Conservation (phyloP, 2,113 vertebrate species). For the Hemichromis elongatus region DNA sequence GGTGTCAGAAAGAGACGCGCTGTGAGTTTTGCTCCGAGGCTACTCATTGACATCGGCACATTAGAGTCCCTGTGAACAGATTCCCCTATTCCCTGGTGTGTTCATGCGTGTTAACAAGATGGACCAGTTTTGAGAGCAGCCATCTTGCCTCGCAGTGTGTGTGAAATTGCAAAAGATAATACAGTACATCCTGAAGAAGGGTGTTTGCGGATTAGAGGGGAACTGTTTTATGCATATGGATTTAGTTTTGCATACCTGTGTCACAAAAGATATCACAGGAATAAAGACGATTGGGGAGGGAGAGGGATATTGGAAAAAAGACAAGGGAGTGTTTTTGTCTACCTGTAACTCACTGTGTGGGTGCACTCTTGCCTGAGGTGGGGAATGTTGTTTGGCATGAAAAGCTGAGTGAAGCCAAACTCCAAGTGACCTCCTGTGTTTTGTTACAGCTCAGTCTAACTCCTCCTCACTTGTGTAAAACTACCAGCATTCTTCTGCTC, state of each 20-base stretch:
- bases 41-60: background rate
- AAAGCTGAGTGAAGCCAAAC: conserved; percentile 31
- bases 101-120: conserved; percentile 49
- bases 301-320: background rate
- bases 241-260: conserved; percentile 1
- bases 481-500: background rate
- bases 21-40: conserved; percentile 12
- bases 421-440: conserved; percentile 25
- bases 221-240: background rate
- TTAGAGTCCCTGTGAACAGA: background rate
- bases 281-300: background rate
- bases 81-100: background rate
- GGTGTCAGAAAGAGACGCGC: background rate
- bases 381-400: conserved; percentile 4
- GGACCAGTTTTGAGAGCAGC: conserved; percentile 42
- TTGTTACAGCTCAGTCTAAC: background rate
- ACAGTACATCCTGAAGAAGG: background rate
- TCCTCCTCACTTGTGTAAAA: conserved; percentile 1
- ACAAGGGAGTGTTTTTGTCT: background rate
- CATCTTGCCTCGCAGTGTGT: conserved; percentile 32
- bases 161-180: conserved; percentile 5
- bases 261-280: background rate
- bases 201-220: conserved; percentile 1
- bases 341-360: background rate
- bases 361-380: background rate